Evolutionary conservation across 2,888 invertebrate species (phyloP), one percentile per base, ranked within the genome.

Genomic region (Esperia sulphurella): DNA sequence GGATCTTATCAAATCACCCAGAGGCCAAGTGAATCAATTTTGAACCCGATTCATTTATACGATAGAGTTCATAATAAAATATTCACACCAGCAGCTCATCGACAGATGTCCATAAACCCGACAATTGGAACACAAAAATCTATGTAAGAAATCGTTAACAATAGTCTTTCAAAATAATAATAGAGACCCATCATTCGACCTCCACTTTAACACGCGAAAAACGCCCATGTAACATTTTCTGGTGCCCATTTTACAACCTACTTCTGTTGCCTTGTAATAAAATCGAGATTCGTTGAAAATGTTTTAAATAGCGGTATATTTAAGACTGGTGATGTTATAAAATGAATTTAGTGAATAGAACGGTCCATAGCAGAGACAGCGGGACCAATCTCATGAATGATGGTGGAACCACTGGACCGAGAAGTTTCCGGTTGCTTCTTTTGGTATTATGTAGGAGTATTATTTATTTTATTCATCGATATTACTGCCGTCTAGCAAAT

Each of bases 361-460:
- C n/a, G 14, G 12, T 38, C 38, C 8, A 38, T 35, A 35, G 10
- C 6, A 38, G 4, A n/a, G n/a, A 9, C 12, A 13, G 14, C 38
- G 38, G 12, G 14, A 38, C 13, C 13, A 10, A 35, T 35, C 6
- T 40, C 40, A 14, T 40, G 40, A 40, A 35, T 35, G 35, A 40
- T 40, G 40, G 21, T 9, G 14, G 40, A 40, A 14, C 10, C 40
- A 52, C 54, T 59, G 59, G 57, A 58, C 50, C 63, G 57, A 42
- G 47, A 45, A 46, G 49, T 58, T 54, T 56, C 61, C 58, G 55
- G 52, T 58, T 58, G 54, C 47, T 41, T 55, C 52, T 50, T 45
- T 7, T 9, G 9, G 35, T 35, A n/a, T 35, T 35, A 35, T n/a
- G 21, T 21, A 3, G 21, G 5, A 5, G 21, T 21, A 3, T 21